phyloP scores from a whole-genome alignment of 2,888 invertebrate species.

The Dorcus hopei region DNA sequence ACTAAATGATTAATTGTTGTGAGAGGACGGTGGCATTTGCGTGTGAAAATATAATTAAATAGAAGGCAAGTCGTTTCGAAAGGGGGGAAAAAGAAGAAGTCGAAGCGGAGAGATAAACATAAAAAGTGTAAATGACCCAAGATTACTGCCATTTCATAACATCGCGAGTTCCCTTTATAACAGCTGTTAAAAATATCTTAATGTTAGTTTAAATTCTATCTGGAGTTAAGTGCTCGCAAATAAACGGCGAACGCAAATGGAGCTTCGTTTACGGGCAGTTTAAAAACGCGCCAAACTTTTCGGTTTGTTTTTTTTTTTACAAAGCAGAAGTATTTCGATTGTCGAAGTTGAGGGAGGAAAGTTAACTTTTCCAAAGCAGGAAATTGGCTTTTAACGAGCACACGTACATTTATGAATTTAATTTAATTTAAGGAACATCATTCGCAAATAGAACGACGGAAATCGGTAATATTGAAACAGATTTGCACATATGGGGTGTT shows the following conservation, averaged over 20 bases:
- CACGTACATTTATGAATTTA: no score
- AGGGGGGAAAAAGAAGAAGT: background rate
- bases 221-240: slow-evolving; percentile 46
- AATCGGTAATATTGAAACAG: background rate
- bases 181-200: slow-evolving; percentile 47
- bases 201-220: slow-evolving; percentile 48
- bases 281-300: slow-evolving; percentile 27
- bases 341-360: slow-evolving; percentile 15
- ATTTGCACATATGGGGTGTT: slow-evolving; percentile 26
- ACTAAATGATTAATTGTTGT: no score
- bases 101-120: slow-evolving; percentile 43
- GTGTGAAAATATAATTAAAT: no score
- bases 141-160: slow-evolving; percentile 42
- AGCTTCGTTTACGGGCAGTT: slow-evolving; percentile 29
- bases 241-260: slow-evolving; percentile 36
- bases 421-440: no score
- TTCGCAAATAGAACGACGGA: no score
- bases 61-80: no score
- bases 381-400: no score
- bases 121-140: slow-evolving; percentile 41
- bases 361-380: slow-evolving; percentile 7
- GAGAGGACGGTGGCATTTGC: no score
- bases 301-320: slow-evolving; percentile 22
- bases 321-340: slow-evolving; percentile 12
- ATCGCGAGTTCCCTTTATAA: slow-evolving; percentile 39